These are phyloP conservation scores for Agrochola lota DNA, from an alignment of 2,888 invertebrate species.

Conservation along the genomic window DNA sequence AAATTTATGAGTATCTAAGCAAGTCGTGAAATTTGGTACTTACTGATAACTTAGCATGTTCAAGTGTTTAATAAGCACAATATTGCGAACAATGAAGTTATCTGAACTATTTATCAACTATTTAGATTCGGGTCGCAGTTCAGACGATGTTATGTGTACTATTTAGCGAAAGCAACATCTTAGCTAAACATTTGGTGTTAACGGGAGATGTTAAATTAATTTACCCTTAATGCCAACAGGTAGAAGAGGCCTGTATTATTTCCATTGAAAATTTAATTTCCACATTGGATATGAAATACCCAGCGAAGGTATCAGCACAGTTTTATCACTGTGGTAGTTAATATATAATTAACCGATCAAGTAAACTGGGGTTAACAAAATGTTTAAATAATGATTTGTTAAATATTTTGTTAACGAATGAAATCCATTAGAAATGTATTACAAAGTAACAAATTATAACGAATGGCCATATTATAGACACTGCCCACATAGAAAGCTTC, in stretches of 20 bases:
- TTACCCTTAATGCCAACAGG: neutral
- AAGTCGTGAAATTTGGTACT: too few relatives aligned
- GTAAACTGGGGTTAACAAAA: neutral
- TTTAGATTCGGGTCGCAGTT: conserved; percentile 31
- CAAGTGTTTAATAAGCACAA: conserved; percentile 1
- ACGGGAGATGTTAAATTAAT: conserved; percentile 16
- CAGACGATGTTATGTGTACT: conserved; percentile 19
- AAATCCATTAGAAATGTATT: too few relatives aligned
- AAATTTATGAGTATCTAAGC: neutral
- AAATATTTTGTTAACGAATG: neutral
- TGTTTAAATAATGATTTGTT: neutral
- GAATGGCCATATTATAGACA: conserved; percentile 5
- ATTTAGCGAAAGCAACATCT: conserved; percentile 27
- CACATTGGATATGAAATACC: neutral
- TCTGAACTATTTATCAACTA: too few relatives aligned
- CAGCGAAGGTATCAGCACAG: neutral
- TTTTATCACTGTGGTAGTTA: neutral
- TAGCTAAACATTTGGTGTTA: conserved; percentile 23
- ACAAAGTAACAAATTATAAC: too few relatives aligned
- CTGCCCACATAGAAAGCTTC: conserved; percentile 31
- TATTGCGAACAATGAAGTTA: conserved; percentile 27
- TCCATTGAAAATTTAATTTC: neutral
- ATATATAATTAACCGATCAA: neutral
- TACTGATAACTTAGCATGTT: neutral
- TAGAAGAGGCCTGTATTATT: neutral